Evolutionary conservation across 2,888 invertebrate species (phyloP).

Genomic region (Harpalus rubripes): DNA sequence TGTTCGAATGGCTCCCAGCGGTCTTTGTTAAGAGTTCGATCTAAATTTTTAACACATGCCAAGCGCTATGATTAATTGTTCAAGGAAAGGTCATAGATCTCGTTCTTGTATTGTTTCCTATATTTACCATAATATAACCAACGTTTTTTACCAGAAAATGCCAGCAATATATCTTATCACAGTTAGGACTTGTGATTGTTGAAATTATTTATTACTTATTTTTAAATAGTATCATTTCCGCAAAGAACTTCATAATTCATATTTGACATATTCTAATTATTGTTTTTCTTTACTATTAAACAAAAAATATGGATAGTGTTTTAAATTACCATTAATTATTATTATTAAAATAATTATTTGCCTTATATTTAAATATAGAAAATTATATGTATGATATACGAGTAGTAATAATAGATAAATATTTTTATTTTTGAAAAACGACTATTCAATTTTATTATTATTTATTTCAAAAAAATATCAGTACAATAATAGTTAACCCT

Average conservation of each 20-base stretch:
- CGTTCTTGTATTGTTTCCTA: constrained; percentile 37
- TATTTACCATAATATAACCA: constrained; percentile 34
- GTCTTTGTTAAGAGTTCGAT: constrained; percentile 46
- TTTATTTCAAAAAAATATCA: background rate
- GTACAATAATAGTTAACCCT: no score
- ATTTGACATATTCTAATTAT: constrained; percentile 44
- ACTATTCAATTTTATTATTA: background rate
- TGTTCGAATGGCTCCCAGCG: constrained; percentile 37
- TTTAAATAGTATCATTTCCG: constrained; percentile 16
- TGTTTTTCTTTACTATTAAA: constrained; percentile 11
- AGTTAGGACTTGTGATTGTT: constrained; percentile 7
- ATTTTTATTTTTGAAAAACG: background rate
- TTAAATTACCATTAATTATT: constrained; percentile 45
- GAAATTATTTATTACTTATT: constrained; percentile 27
- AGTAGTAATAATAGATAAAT: background rate
- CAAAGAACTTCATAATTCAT: constrained; percentile 20
- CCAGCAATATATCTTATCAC: constrained; percentile 44
- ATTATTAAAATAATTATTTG: constrained; percentile 13
- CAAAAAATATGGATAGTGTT: background rate
- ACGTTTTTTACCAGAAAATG: constrained; percentile 50
- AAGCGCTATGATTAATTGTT: constrained; percentile 52
- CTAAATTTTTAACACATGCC: constrained; percentile 50
- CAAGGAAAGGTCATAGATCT: constrained; percentile 37
- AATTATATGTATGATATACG: background rate
- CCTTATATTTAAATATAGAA: background rate